phyloP scores from a whole-genome alignment of 2,797 vertebrate genomes.

The Labroides dimidiatus region DNA sequence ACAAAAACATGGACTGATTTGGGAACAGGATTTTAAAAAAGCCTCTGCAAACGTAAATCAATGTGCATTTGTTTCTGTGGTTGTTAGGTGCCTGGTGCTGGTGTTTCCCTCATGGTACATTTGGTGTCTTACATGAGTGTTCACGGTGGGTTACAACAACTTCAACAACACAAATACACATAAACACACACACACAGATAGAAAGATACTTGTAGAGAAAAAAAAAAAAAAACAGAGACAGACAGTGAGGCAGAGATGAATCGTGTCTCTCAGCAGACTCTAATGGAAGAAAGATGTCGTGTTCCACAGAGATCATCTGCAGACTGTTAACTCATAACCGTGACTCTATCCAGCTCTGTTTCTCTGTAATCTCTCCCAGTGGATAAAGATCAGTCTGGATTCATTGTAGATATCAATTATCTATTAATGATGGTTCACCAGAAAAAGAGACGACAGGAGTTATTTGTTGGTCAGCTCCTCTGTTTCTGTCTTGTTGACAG shows the following conservation, averaged over 20 bases:
- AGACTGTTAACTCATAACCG: conserved; percentile 66
- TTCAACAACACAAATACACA: conserved; percentile 32
- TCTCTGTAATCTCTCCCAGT: conserved; percentile 44
- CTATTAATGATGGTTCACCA: conserved; percentile 34
- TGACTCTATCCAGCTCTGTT: conserved; percentile 51
- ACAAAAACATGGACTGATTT: conserved; percentile 10
- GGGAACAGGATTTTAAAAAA: conserved; percentile 9
- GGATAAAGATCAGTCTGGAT: conserved; percentile 48
- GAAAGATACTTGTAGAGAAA: conserved; percentile 19
- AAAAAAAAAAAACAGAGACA: conserved; percentile 29
- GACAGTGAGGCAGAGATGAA: conserved; percentile 58
- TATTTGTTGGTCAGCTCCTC: conserved; percentile 12
- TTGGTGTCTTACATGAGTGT: conserved; percentile 61
- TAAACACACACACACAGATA: not conserved
- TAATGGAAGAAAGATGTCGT: conserved; percentile 80
- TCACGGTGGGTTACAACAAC: conserved; percentile 54
- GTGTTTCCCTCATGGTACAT: conserved; percentile 44
- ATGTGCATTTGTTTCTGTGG: conserved; percentile 29
- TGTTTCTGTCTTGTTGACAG: conserved; percentile 16
- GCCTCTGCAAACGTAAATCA: conserved; percentile 9
- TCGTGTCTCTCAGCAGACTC: conserved; percentile 59
- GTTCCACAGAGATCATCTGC: conserved; percentile 59
- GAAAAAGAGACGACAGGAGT: conserved; percentile 6
- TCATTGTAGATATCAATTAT: conserved; percentile 57
- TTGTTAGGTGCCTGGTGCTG: conserved; percentile 34